phyloP scores from a whole-genome alignment of 1,140 invertebrate genomes.

The Neodiprion lecontei region DNA sequence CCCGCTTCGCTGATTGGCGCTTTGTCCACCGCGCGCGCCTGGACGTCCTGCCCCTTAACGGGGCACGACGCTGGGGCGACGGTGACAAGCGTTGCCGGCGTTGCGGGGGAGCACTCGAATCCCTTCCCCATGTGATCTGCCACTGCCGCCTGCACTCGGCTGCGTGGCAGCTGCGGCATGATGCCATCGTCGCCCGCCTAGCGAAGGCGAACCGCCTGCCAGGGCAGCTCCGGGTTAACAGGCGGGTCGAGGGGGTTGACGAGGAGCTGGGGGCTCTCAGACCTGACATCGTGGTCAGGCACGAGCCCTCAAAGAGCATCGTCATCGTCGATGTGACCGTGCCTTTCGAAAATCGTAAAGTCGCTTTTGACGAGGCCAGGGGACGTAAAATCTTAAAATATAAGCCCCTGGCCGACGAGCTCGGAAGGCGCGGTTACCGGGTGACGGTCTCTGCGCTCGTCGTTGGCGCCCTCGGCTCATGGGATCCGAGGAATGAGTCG shows the following conservation, averaged over 20 bases:
- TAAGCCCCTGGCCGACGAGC: constrained; percentile 19
- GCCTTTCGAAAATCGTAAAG: constrained; percentile 47
- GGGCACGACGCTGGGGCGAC: constrained; percentile 13
- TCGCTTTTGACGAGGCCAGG: constrained; percentile 28
- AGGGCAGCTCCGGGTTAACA: constrained; percentile 20
- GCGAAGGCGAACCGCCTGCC: constrained; percentile 15
- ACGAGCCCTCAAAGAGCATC: constrained; percentile 29
- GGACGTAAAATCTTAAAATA: constrained; percentile 40
- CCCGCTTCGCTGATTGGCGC: too few relatives aligned
- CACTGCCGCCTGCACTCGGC: constrained; percentile 37
- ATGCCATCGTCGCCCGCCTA: constrained; percentile 24
- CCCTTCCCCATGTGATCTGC: constrained; percentile 24
- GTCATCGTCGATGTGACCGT: constrained; percentile 48
- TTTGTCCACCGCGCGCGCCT: constrained; percentile 22
- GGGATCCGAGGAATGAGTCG: constrained; percentile 36
- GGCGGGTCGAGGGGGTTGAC: constrained; percentile 19
- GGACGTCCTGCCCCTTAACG: constrained; percentile 46
- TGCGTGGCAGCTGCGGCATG: constrained; percentile 21
- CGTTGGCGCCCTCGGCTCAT: constrained; percentile 37
- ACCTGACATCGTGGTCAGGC: constrained; percentile 44
- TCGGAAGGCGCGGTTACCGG: constrained; percentile 27
- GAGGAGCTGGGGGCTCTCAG: constrained; percentile 26
- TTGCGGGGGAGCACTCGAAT: constrained; percentile 30
- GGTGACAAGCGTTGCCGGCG: constrained; percentile 37
- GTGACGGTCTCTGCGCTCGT: constrained; percentile 33